Evolutionary conservation across 2,888 invertebrate species (phyloP), one percentile per base, ranked within the genome.

Genomic region (Drosophila rellima): DNA sequence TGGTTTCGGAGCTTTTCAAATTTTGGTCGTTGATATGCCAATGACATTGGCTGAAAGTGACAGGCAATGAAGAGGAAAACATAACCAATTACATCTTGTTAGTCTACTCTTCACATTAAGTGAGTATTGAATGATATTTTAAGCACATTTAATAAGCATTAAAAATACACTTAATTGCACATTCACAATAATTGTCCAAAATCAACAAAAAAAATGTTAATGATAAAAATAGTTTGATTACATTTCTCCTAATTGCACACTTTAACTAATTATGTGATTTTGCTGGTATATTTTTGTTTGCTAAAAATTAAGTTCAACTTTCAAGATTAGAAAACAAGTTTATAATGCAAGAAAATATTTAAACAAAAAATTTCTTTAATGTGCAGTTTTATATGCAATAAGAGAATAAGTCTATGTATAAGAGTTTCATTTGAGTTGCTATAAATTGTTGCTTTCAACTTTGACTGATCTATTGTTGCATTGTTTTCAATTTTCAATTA

Each of bases 1-100:
- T 57, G 33, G 55, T 20, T 23, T 33, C 48, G 48, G 50, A 56
- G 26, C 52, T 54, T 56, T 76, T 55, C 11, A 60, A 64, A 67
- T 52, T 56, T 56, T 31, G 55, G 17, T 29, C 15, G 42, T 20
- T 26, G 29, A 33, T 51, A 26, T 15, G 51, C 17, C 48, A 51
- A 47, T 47, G 56, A 42, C 56, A 63, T 54, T 48, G 15, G 42
- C 23, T 54, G 52, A 56, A 67, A 56, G 20, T 33, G 50, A 37
- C 18, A 40, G 4, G 8, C 17, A 26, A 26, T 39, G 13, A 42
- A 42, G 17, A 17, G 1, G 39, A 3, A 13, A 13, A 39, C 26
- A 23, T 31, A 13, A 7, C 11, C 2, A 20, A 20, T 42, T 20
- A n/a, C n/a, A 23, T 3, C 7, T 6, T 20, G 13, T 20, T 23